Conservation (phyloP, 2,888 invertebrate genomes). For the Miltochrista miniata region DNA sequence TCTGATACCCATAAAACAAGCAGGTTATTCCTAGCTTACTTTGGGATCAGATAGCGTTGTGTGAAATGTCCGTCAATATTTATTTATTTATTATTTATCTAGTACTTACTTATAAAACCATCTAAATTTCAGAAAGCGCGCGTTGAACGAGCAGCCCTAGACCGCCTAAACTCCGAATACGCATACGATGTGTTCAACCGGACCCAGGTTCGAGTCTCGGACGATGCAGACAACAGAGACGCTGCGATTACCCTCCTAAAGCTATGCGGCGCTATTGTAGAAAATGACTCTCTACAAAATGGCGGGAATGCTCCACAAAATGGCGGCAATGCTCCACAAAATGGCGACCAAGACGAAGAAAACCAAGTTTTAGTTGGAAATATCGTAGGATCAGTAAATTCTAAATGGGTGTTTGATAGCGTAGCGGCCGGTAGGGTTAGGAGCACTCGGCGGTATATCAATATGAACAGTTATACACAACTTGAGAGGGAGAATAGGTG, state of each 20-base stretch:
- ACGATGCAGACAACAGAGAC: slow-evolving; percentile 49
- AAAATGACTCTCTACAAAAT: too few relatives aligned
- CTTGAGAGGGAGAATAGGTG: slow-evolving; percentile 2
- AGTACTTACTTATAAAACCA: too few relatives aligned
- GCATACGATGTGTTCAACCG: slow-evolving; percentile 68
- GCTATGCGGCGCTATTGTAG: slow-evolving; percentile 61
- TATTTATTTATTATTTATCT: too few relatives aligned
- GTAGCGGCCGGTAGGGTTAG: slow-evolving; percentile 63
- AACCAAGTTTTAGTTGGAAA: slow-evolving; percentile 55
- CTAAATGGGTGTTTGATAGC: slow-evolving; percentile 75
- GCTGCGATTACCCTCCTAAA: slow-evolving; percentile 52
- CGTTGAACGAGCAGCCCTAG: slow-evolving; percentile 61
- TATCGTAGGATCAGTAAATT: slow-evolving; percentile 48
- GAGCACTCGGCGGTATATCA: slow-evolving; percentile 57
- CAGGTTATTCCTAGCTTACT: too few relatives aligned
- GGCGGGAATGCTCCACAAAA: slow-evolving; percentile 19
- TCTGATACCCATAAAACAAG: too few relatives aligned
- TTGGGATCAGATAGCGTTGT: too few relatives aligned
- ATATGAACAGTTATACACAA: slow-evolving; percentile 23
- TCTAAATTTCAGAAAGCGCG: slow-evolving; percentile 61
- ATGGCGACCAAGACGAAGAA: background rate
- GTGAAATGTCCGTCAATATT: too few relatives aligned
- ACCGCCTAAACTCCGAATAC: slow-evolving; percentile 55
- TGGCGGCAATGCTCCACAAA: slow-evolving; percentile 17
- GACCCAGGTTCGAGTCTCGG: slow-evolving; percentile 50